These are phyloP conservation scores for Plestiodon gilberti DNA, from an alignment of 2,113 vertebrate species.

Conservation along the genomic window DNA sequence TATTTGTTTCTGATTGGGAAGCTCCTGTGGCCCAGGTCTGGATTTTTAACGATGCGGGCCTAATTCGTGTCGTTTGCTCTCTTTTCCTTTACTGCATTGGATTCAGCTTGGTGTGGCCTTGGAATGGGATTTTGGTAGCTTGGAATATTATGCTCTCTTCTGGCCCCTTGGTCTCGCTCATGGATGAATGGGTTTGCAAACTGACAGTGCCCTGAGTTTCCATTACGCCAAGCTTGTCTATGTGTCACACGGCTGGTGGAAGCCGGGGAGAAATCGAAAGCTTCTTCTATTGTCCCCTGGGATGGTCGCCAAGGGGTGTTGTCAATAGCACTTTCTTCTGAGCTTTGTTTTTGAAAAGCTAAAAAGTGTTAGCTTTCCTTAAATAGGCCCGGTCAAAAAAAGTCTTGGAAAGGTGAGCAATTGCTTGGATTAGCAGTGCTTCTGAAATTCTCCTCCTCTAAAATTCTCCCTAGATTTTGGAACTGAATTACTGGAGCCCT, in stretches of 20 bases:
- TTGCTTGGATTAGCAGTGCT: no score
- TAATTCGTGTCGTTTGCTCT: accelerated
- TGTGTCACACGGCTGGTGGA: background rate
- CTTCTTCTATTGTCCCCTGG: accelerated
- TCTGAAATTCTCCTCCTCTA: no score
- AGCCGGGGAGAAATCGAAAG: background rate
- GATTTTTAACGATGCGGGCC: accelerated
- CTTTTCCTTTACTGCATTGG: background rate
- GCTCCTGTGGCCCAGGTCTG: background rate
- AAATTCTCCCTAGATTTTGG: no score
- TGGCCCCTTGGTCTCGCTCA: background rate
- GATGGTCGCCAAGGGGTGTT: background rate
- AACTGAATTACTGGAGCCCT: no score
- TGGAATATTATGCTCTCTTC: background rate
- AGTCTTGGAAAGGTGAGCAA: background rate
- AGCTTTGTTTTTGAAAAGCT: background rate
- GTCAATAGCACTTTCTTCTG: background rate
- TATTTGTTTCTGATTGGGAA: background rate
- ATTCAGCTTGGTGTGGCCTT: background rate
- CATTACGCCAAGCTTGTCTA: background rate
- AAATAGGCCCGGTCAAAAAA: background rate
- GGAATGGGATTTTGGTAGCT: background rate
- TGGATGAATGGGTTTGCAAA: background rate
- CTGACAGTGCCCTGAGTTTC: background rate
- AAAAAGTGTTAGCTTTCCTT: background rate